phyloP scores from a whole-genome alignment of 2,113 vertebrate genomes.

The Podarcis raffonei region DNA sequence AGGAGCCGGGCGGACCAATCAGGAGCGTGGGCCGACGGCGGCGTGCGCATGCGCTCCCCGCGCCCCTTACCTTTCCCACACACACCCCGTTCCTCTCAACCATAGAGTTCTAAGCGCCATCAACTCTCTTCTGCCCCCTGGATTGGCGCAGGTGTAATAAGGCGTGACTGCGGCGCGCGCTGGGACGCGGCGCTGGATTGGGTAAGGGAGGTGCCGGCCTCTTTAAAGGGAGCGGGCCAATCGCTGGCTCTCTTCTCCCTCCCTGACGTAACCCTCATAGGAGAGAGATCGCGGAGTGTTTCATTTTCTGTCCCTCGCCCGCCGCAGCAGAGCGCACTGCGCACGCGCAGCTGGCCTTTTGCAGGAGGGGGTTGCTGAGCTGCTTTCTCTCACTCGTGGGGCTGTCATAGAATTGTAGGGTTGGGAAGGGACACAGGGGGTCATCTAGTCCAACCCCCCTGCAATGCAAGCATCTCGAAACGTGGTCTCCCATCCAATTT shows the following conservation, averaged over 20 bases:
- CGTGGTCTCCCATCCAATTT: too few relatives aligned
- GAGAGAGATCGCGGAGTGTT: not conserved
- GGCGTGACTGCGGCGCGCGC: not conserved
- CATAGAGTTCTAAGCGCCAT: not conserved
- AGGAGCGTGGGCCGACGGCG: too few relatives aligned
- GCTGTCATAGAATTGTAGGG: not conserved
- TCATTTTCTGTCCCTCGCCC: not conserved
- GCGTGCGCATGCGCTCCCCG: not conserved
- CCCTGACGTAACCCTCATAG: not conserved
- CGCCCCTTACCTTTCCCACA: fast-evolving
- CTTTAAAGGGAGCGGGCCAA: not conserved
- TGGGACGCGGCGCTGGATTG: not conserved
- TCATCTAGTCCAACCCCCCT: too few relatives aligned
- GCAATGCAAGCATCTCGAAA: too few relatives aligned
- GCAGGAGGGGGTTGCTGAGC: not conserved
- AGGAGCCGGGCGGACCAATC: not conserved
- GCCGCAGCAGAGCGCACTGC: not conserved
- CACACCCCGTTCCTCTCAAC: not conserved
- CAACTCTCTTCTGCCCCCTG: not conserved
- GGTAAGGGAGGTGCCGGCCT: too few relatives aligned
- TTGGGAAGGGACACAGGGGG: too few relatives aligned
- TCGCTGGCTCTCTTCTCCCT: not conserved
- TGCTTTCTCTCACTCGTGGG: too few relatives aligned
- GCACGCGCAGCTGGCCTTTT: not conserved
- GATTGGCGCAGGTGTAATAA: not conserved